A percentile compares a stretch with the other conserved stretches of the same genome.
phyloP scores from a whole-genome alignment of 2,888 invertebrate species.

The Nipponacmea schrenckii region DNA sequence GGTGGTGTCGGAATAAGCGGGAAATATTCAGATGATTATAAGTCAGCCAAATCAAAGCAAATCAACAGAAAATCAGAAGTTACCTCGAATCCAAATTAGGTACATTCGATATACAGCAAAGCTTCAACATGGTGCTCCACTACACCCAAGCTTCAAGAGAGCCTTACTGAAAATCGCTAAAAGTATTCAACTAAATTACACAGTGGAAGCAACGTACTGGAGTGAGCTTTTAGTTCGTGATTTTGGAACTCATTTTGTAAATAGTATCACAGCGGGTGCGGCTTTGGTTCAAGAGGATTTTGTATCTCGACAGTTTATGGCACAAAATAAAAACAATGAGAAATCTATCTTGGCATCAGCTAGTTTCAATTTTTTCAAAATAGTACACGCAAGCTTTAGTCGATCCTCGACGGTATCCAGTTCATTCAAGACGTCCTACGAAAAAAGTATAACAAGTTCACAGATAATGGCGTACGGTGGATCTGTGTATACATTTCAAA shows the following conservation, averaged over 20 bases:
- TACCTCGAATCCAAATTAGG: conserved; percentile 32
- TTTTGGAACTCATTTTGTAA: conserved; percentile 58
- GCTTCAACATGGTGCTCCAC: conserved; percentile 40
- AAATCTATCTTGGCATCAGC: not conserved
- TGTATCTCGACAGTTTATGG: not conserved
- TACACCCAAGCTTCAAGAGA: conserved; percentile 39
- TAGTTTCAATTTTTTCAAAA: not conserved
- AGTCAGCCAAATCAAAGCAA: conserved; percentile 40
- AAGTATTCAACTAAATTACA: conserved; percentile 42
- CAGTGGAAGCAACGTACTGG: conserved; percentile 46
- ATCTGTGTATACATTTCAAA: conserved; percentile 24
- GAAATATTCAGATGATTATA: conserved; percentile 45
- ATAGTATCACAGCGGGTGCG: conserved; percentile 50
- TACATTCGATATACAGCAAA: conserved; percentile 43
- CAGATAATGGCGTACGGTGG: conserved; percentile 26
- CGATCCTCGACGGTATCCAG: not conserved
- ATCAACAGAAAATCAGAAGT: conserved; percentile 42
- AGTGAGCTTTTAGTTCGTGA: conserved; percentile 58
- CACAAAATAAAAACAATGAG: not conserved
- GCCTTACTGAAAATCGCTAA: conserved; percentile 50
- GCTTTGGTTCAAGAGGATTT: conserved; percentile 35
- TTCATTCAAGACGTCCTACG: not conserved
- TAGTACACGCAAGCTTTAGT: not conserved
- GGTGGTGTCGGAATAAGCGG: conserved; percentile 43
- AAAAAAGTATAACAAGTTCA: conserved; percentile 22